phyloP scores from a whole-genome alignment of 2,888 invertebrate species.

The Tenthredo mesomela region DNA sequence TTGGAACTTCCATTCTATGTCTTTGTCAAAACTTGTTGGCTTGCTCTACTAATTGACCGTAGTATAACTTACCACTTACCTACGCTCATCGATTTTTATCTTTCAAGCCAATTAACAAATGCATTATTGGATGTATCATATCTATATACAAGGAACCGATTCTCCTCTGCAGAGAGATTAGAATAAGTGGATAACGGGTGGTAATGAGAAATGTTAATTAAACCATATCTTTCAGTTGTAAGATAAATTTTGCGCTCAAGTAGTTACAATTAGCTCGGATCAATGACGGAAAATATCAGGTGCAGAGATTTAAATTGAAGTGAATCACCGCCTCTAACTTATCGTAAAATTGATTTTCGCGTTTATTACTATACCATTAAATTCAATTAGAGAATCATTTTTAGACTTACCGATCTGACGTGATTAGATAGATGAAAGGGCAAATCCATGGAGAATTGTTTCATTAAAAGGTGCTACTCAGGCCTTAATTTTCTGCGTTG shows the following conservation, averaged over 20 bases:
- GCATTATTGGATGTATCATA: not conserved
- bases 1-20: conserved; percentile 25
- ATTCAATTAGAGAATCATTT: not conserved
- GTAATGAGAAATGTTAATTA: not conserved
- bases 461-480: not conserved
- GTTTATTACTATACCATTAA: not conserved
- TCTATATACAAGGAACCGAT: not conserved
- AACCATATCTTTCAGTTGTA: not conserved
- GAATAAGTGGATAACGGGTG: not conserved
- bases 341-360: not conserved
- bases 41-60: conserved; percentile 35
- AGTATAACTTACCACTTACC: conserved; percentile 26
- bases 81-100: not conserved
- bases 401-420: not conserved
- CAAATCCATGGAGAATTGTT: not conserved
- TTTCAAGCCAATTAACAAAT: not conserved
- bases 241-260: not conserved
- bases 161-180: not conserved
- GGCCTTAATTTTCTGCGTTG: not conserved
- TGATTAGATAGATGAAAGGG: too few species aligned
- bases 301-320: not conserved
- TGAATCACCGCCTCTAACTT: not conserved
- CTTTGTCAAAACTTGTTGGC: conserved; percentile 35
- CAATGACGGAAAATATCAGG: not conserved
- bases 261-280: not conserved